Evolutionary conservation across 1,140 invertebrate genomes (phyloP).

Genomic region (Bicyclus anynana): DNA sequence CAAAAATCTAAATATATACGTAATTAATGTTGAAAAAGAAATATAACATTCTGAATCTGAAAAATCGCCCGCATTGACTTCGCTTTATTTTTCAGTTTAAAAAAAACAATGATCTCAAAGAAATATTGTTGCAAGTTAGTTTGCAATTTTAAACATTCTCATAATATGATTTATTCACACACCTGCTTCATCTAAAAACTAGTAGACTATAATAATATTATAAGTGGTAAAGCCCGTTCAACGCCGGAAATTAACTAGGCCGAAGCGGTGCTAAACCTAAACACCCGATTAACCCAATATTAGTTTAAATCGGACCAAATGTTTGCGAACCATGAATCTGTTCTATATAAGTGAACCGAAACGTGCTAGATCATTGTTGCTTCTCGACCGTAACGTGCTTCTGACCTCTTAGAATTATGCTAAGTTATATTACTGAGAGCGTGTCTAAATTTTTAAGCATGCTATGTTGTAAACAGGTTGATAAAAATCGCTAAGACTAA

Average conservation of each 20-base stretch:
- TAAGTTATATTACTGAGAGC: conserved; percentile 5
- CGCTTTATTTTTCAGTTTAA: too few species aligned
- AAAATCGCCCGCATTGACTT: too few species aligned
- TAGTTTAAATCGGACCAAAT: not conserved
- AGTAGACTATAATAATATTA: not conserved
- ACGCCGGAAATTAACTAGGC: not conserved
- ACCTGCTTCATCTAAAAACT: not conserved
- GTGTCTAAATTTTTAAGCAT: too few species aligned
- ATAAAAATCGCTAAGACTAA: too few species aligned
- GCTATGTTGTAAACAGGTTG: too few species aligned
- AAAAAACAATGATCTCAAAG: too few species aligned
- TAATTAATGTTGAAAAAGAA: too few species aligned
- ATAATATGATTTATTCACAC: not conserved
- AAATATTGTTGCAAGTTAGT: too few species aligned
- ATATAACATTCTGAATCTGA: too few species aligned
- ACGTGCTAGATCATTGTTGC: conserved; percentile 41
- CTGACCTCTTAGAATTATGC: conserved; percentile 25
- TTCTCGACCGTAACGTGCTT: conserved; percentile 42
- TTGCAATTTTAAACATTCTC: too few species aligned
- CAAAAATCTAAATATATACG: too few species aligned
- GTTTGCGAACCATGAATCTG: conserved; percentile 10
- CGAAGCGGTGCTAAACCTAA: not conserved
- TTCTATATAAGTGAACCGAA: conserved; percentile 33
- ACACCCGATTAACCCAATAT: conserved; percentile 1
- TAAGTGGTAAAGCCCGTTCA: not conserved